Percentiles rank a stretch among this genome's conserved stretches.
Evolutionary conservation across 2,888 invertebrate genomes (phyloP).

Genomic region (Bhutanitis thaidina): DNA sequence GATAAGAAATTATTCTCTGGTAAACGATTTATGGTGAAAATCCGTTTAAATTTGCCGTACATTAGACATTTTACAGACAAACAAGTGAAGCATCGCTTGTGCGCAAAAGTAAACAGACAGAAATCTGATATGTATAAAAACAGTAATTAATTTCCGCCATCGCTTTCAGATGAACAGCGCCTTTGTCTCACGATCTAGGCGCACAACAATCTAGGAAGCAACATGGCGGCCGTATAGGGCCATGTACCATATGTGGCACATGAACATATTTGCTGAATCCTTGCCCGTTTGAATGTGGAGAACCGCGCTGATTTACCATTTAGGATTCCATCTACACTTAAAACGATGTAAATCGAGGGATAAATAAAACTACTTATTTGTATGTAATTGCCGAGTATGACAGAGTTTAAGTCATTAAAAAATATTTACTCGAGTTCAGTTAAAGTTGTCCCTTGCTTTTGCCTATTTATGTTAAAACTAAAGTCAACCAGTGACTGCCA

Average conservation of each 20-base stretch:
- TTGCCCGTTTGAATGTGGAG: slow-evolving; percentile 9
- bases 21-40: no score
- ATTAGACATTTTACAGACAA: no score
- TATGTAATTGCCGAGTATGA: background rate
- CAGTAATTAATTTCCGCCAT: slow-evolving; percentile 16
- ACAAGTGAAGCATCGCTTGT: no score
- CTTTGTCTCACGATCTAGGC: slow-evolving; percentile 21
- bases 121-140: background rate
- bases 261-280: slow-evolving; percentile 21
- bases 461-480: background rate
- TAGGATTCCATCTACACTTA: slow-evolving; percentile 2
- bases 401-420: slow-evolving; percentile 1
- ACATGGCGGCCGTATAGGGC: slow-evolving; percentile 24
- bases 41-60: no score
- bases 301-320: slow-evolving; percentile 13
- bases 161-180: slow-evolving; percentile 1
- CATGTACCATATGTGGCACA: slow-evolving; percentile 21
- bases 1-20: no score
- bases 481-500: no score
- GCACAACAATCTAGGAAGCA: slow-evolving; percentile 30
- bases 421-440: background rate
- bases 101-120: no score
- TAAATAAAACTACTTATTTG: slow-evolving; percentile 13
- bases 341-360: slow-evolving; percentile 6
- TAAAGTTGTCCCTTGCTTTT: background rate